phyloP scores from a whole-genome alignment of 1,140 invertebrate species.

The Bathynomus jamesi region DNA sequence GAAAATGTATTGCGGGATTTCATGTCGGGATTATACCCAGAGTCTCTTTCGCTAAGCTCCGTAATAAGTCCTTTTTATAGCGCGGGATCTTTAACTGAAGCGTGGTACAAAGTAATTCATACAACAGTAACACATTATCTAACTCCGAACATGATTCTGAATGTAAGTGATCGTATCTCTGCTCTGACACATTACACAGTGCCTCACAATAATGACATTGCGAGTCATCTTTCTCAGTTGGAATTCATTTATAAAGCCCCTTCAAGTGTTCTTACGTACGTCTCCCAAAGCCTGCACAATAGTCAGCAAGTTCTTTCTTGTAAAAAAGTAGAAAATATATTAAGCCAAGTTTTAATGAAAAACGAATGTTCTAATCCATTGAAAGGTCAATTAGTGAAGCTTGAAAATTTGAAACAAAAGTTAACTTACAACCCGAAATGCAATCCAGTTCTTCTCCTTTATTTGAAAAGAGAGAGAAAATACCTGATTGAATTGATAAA shows the following conservation, averaged over 20 bases:
- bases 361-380: not conserved
- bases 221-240: slow-evolving; percentile 1
- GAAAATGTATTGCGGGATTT: slow-evolving; percentile 15
- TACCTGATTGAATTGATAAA: not conserved
- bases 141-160: not conserved
- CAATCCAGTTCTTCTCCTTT: not conserved
- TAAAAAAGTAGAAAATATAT: not conserved
- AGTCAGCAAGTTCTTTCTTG: not conserved
- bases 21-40: not conserved
- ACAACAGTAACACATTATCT: not conserved
- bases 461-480: not conserved
- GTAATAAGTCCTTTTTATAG: not conserved
- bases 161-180: not conserved
- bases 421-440: not conserved
- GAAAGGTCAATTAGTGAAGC: not conserved
- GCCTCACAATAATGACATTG: not conserved
- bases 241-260: slow-evolving; percentile 17
- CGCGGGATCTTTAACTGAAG: not conserved
- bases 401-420: not conserved
- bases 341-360: not conserved
- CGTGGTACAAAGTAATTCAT: not conserved
- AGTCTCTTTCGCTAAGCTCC: not conserved
- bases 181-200: slow-evolving; percentile 13
- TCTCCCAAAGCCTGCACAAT: not conserved
- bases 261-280: not conserved